Evolutionary conservation across 2,888 invertebrate species (phyloP).

Genomic region (Lampropteryx suffumata): DNA sequence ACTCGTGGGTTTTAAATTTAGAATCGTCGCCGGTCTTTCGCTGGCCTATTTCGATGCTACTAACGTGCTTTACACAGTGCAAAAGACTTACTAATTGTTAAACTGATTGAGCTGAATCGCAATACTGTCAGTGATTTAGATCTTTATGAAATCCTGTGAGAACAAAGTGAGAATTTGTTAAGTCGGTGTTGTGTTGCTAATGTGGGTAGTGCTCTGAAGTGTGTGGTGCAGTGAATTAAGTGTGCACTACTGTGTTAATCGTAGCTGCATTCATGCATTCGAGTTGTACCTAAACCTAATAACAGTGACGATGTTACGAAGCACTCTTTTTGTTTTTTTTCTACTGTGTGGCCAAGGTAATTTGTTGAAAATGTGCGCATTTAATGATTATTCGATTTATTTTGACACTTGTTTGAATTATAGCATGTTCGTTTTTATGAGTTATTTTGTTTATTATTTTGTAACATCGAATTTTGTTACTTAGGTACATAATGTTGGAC

Average conservation of each 20-base stretch:
- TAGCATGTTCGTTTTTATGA: no score
- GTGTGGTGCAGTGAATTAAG: conserved; percentile 7
- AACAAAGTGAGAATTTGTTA: conserved; percentile 16
- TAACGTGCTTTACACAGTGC: conserved; percentile 53
- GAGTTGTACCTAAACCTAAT: conserved; percentile 26
- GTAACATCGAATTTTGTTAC: no score
- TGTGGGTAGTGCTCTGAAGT: conserved; percentile 15
- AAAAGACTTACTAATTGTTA: conserved; percentile 39
- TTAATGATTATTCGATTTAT: not conserved
- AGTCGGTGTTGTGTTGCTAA: conserved; percentile 37
- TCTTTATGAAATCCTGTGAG: conserved; percentile 11
- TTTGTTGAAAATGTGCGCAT: conserved; percentile 2
- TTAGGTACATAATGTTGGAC: no score
- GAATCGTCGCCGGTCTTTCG: conserved; percentile 63
- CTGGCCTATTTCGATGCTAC: conserved; percentile 67
- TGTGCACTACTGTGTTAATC: conserved; percentile 21
- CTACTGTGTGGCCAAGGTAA: conserved; percentile 63
- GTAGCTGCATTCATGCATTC: conserved; percentile 34
- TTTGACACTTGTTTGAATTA: no score
- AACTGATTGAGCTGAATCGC: conserved; percentile 40
- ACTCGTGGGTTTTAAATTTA: conserved; percentile 72
- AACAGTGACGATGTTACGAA: conserved; percentile 48
- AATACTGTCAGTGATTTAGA: conserved; percentile 42
- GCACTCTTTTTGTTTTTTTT: conserved; percentile 48
- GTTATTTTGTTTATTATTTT: no score